Percentiles rank a stretch among this genome's conserved stretches.
Evolutionary conservation across 2,113 vertebrate genomes (phyloP).

Genomic region (Thinocorus orbignyianus): DNA sequence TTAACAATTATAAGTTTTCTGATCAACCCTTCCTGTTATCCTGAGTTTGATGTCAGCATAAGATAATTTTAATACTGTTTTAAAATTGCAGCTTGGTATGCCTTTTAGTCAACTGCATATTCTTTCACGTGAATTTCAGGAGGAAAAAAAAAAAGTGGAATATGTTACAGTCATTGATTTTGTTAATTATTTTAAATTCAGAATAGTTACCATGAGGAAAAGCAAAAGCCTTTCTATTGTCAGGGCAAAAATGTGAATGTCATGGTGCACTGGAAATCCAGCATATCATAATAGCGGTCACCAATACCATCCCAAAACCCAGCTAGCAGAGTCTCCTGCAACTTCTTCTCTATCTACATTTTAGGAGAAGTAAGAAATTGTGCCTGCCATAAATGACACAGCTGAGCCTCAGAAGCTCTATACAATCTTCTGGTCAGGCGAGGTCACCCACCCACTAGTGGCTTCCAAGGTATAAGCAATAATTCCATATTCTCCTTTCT

Average conservation of each 20-base stretch:
- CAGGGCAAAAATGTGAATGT: background rate
- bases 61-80: background rate
- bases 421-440: background rate
- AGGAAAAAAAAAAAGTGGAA: background rate
- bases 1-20: background rate
- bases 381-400: background rate
- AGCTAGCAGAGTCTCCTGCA: background rate
- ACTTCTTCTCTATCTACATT: background rate
- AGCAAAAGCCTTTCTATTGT: background rate
- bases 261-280: background rate
- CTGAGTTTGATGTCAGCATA: background rate
- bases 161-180: background rate
- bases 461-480: background rate
- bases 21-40: background rate
- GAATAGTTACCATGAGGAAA: background rate
- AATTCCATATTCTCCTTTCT: background rate
- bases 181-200: background rate
- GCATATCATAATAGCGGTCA: background rate
- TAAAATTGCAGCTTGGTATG: background rate
- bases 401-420: background rate
- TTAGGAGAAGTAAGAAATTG: background rate
- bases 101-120: background rate
- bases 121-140: background rate
- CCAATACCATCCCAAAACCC: background rate
- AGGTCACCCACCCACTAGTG: background rate